Evolutionary conservation across 2,113 vertebrate genomes (phyloP).

Genomic region (Heterotilapia buettikoferi): DNA sequence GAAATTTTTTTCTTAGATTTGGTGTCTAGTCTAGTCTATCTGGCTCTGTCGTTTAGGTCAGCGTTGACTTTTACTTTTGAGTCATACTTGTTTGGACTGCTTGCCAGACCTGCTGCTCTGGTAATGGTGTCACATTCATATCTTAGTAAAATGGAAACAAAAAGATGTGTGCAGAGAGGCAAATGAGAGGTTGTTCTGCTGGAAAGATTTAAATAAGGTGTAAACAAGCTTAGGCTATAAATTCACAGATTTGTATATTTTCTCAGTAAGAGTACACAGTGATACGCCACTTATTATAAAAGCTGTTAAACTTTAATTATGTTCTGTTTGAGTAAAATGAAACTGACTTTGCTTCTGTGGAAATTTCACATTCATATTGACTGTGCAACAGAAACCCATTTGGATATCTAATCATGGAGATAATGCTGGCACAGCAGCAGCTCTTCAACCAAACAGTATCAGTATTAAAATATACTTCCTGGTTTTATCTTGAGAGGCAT

Average conservation of each 20-base stretch:
- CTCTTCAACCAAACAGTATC: neutral
- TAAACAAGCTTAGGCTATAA: neutral
- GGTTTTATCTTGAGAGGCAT: neutral
- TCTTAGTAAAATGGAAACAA: neutral
- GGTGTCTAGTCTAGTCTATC: neutral
- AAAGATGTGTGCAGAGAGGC: neutral
- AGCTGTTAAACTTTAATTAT: neutral
- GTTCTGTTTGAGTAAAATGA: neutral
- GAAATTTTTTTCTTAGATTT: neutral
- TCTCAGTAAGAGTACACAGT: neutral
- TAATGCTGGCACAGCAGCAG: accelerated
- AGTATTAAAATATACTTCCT: neutral
- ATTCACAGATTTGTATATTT: neutral
- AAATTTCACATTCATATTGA: neutral
- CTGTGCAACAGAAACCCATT: neutral
- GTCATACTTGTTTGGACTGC: neutral
- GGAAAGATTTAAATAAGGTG: neutral
- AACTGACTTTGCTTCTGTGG: neutral
- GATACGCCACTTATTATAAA: neutral
- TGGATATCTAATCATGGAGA: neutral
- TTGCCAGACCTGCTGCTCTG: neutral
- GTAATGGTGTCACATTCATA: neutral
- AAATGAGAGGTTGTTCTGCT: neutral
- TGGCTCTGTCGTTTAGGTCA: neutral
- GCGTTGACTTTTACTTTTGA: neutral